phyloP scores from a whole-genome alignment of 2,888 invertebrate species.

The Agrochola litura region DNA sequence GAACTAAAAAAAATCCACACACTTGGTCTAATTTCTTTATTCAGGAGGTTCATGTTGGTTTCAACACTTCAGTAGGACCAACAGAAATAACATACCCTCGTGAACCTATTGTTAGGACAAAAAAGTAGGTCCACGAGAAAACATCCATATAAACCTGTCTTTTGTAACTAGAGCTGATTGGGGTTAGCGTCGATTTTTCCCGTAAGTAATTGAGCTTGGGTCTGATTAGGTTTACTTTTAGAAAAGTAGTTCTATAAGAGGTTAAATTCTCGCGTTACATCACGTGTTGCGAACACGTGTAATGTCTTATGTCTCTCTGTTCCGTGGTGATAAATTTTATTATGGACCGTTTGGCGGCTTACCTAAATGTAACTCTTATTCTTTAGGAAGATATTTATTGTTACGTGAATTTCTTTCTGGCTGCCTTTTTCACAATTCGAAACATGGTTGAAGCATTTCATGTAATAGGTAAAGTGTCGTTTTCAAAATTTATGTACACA shows the following conservation, averaged over 20 bases:
- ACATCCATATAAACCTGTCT: no score
- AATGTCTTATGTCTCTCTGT: not conserved
- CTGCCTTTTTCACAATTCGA: not conserved
- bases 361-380: constrained; percentile 10
- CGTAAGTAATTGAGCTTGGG: constrained; percentile 22
- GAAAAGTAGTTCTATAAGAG: not conserved
- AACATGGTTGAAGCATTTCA: not conserved
- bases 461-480: not conserved
- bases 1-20: no score
- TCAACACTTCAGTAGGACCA: no score
- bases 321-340: not conserved
- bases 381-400: constrained; percentile 25
- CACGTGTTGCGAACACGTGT: not conserved
- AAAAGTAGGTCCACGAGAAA: no score
- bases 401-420: constrained; percentile 15
- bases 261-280: constrained; percentile 6
- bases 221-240: not conserved
- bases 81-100: no score
- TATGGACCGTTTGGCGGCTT: constrained; percentile 15
- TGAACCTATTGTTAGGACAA: no score
- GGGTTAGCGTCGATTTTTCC: constrained; percentile 1
- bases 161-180: constrained; percentile 30
- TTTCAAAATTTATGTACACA: no score
- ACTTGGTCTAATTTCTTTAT: no score
- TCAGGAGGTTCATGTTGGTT: no score